phyloP scores from a whole-genome alignment of 2,113 vertebrate species.

The Geococcyx californianus region DNA sequence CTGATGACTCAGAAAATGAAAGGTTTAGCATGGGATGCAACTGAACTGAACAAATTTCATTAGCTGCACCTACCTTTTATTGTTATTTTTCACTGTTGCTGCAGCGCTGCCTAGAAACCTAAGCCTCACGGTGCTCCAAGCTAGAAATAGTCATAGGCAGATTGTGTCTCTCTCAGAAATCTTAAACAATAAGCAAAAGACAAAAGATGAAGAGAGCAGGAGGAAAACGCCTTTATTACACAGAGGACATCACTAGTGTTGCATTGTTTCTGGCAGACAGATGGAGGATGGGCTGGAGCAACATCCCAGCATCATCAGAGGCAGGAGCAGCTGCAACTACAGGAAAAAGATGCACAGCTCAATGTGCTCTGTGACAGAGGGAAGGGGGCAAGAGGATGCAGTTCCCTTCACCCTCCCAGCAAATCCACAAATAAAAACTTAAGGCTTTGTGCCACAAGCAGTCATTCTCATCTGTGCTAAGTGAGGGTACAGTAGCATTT shows the following conservation, averaged over 20 bases:
- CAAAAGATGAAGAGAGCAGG: not conserved
- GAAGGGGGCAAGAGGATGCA: not conserved
- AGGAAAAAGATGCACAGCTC: not conserved
- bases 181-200: not conserved
- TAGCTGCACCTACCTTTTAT: not conserved
- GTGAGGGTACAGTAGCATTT: not conserved
- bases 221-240: not conserved
- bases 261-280: not conserved
- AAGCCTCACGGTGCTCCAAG: not conserved
- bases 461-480: not conserved
- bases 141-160: not conserved
- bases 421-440: not conserved
- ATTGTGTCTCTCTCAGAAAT: not conserved
- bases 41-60: not conserved
- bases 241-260: not conserved
- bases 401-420: not conserved
- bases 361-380: not conserved
- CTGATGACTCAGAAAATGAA: not conserved
- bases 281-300: not conserved
- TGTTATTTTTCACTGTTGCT: not conserved
- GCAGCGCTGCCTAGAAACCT: not conserved
- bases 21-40: not conserved
- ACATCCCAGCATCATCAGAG: not conserved
- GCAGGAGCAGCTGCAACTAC: not conserved
- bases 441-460: not conserved